A percentile compares a stretch with the other conserved stretches of the same genome.
These are phyloP conservation scores for Ephydatia muelleri DNA, from an alignment of 37 sponge, comb jelly and placozoan species.

Conservation along the genomic window DNA sequence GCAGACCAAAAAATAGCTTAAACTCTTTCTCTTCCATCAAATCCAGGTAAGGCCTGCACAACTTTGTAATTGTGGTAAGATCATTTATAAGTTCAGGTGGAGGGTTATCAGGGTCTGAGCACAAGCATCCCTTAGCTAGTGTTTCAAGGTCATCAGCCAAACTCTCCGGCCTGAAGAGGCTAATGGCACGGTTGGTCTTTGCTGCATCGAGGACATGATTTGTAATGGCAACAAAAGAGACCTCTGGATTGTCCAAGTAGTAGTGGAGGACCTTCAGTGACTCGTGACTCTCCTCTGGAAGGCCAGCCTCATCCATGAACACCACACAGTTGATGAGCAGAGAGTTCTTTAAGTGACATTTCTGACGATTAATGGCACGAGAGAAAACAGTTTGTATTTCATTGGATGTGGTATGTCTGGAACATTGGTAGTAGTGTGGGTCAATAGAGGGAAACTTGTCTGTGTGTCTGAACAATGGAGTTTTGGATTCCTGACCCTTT, in stretches of 20 bases:
- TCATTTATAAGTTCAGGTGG: slow-evolving; percentile 58
- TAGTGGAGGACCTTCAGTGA: slow-evolving; percentile 94
- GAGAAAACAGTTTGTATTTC: slow-evolving; percentile 89
- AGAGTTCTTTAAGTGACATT: slow-evolving; percentile 36
- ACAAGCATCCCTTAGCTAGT: slow-evolving; percentile 73
- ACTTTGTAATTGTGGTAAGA: slow-evolving; percentile 32
- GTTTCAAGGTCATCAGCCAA: slow-evolving; percentile 64
- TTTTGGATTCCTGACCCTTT: slow-evolving; percentile 81
- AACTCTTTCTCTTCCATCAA: slow-evolving; percentile 42
- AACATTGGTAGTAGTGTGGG: slow-evolving; percentile 91
- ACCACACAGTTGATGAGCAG: slow-evolving; percentile 82
- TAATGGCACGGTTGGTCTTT: slow-evolving; percentile 91
- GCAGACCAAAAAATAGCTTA: slow-evolving; percentile 69
- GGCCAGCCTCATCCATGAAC: slow-evolving; percentile 95
- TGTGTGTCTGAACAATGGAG: slow-evolving; percentile 44
- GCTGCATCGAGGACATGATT: slow-evolving; percentile 94
- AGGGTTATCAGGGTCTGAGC: slow-evolving; percentile 56
- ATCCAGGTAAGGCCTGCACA: slow-evolving; percentile 52
- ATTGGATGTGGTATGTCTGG: slow-evolving; percentile 81
- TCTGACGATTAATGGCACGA: slow-evolving; percentile 82
- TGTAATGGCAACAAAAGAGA: slow-evolving; percentile 92
- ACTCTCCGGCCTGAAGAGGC: slow-evolving; percentile 79
- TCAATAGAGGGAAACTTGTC: slow-evolving; percentile 75
- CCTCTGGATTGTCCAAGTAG: slow-evolving; percentile 85
- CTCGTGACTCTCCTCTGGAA: slow-evolving; percentile 93